Evolutionary conservation across 1,140 invertebrate species (phyloP), one percentile per base, ranked within the genome.

Genomic region (Drosophila novamexicana): DNA sequence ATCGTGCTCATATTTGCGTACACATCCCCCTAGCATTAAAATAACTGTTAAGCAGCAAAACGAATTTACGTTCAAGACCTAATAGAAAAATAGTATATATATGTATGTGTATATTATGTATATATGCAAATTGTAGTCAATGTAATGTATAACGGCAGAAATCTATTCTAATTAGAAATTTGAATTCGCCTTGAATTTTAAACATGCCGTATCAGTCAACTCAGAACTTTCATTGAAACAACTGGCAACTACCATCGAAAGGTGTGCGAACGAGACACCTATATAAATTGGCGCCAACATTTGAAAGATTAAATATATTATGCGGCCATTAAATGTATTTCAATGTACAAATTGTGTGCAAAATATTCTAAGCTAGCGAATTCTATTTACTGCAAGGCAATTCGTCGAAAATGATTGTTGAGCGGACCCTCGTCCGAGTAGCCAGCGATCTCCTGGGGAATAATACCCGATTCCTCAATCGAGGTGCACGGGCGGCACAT

Each of bases 401-500:
- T 94, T 82, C 95, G 93, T 90, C 95, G 92, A 80, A 96, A 96
- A 85, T 96, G 96, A 77, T 95, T 95, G 49, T 95, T 95, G 4
- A 97, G 92, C 0, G 95, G 95, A 16, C 95, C 95, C 93, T 97
- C 96, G 75, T 97, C 96, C n/a, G 96, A 94, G 91, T 97, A 97
- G 52, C 96, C 96, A 16, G 96, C 96, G 6, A 97, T 96, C 94
- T 98, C 97, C 93, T 98, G 97, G 7, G 97, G 97, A 53, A 98
- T 94, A 50, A 98, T 95, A 3, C 96, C 94, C 80, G 95, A 96
- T 92, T 98, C 97, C 90, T 98, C 97, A 12, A 98, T 95, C 8
- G 95, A 95, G 1, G 97, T 97, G 91, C 97, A 98, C 6, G 97
- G 97, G 36, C 97, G 95, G 91, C 97, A 98, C 97, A 98, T 98